Conservation (phyloP, 2,797 vertebrate genomes). For the Coregonus ussuriensis region DNA sequence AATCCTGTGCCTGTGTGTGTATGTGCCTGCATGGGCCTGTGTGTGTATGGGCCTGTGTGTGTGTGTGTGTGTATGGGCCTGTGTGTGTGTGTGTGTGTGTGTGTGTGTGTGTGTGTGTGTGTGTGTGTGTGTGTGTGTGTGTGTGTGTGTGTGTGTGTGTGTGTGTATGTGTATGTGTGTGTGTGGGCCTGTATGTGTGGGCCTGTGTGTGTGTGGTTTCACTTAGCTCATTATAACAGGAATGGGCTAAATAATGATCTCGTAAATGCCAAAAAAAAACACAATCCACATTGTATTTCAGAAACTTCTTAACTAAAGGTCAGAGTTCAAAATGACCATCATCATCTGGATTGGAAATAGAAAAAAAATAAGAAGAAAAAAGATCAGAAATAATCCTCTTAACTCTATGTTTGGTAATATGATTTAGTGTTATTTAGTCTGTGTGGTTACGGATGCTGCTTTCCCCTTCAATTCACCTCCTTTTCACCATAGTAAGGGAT, state of each 20-base stretch:
- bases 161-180: background rate
- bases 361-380: conserved; percentile 18
- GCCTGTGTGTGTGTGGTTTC: background rate
- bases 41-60: background rate
- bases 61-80: too few species aligned
- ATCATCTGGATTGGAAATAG: background rate
- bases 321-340: conserved; percentile 50
- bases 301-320: conserved; percentile 48
- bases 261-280: background rate
- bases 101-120: too few species aligned
- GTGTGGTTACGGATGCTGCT: background rate
- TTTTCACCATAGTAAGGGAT: conserved; percentile 36
- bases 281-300: background rate
- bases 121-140: too few species aligned
- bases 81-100: too few species aligned
- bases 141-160: too few species aligned
- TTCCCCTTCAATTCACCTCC: conserved; percentile 6
- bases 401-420: background rate
- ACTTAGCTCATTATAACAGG: background rate
- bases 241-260: background rate
- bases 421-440: conserved; percentile 56
- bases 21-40: background rate
- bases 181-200: background rate
- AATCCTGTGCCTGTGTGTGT: background rate
- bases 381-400: background rate